Conservation (phyloP, 2,113 vertebrate species). For the Pelobates fuscus region DNA sequence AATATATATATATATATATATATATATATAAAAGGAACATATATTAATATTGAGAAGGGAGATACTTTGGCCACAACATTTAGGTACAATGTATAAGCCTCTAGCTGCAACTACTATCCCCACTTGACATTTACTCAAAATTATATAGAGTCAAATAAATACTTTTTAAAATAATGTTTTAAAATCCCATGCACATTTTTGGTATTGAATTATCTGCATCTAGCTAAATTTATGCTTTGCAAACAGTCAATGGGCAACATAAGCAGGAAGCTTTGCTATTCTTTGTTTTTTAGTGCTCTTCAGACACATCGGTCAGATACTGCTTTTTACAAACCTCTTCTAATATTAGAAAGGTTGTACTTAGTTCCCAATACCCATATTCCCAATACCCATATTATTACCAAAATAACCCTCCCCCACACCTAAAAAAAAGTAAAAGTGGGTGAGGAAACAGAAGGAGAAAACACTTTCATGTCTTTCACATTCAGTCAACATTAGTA, state of each 20-base stretch:
- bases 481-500: constrained; percentile 60
- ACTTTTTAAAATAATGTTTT: constrained; percentile 42
- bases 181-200: constrained; percentile 22
- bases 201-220: constrained; percentile 28
- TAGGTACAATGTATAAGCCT: neutral
- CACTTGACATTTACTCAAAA: constrained; percentile 55
- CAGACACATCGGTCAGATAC: constrained; percentile 53
- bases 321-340: constrained; percentile 60
- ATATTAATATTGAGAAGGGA: neutral
- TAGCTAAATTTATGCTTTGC: constrained; percentile 17
- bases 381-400: constrained; percentile 42
- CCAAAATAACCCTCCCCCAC: constrained; percentile 16
- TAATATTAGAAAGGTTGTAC: constrained; percentile 50
- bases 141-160: constrained; percentile 60
- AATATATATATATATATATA: neutral
- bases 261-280: constrained; percentile 20
- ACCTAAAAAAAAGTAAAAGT: constrained; percentile 57
- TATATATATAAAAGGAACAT: neutral
- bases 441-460: constrained; percentile 58
- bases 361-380: constrained; percentile 53
- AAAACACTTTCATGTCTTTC: constrained; percentile 58
- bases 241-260: constrained; percentile 2
- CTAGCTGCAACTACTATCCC: constrained; percentile 4
- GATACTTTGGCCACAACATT: neutral
- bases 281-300: constrained; percentile 39